Evolutionary conservation across 2,888 invertebrate genomes (phyloP).

Genomic region (Oscheius sp.): DNA sequence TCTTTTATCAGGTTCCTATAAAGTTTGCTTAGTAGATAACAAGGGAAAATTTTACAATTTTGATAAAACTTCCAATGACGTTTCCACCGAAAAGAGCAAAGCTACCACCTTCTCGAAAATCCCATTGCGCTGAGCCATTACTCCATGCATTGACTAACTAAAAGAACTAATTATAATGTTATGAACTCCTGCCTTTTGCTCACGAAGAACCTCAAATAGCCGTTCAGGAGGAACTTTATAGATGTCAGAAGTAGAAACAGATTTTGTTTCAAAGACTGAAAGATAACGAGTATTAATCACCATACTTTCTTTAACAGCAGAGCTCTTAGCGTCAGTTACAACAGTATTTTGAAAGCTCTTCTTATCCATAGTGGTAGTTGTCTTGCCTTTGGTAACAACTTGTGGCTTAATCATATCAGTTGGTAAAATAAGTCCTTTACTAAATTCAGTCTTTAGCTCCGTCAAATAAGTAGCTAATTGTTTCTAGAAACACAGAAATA

Average conservation of each 20-base stretch:
- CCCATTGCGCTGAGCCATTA: slow-evolving; percentile 83
- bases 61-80: slow-evolving; percentile 86
- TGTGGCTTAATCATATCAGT: slow-evolving; percentile 76
- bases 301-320: slow-evolving; percentile 2
- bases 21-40: not conserved
- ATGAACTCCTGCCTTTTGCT: slow-evolving; percentile 1
- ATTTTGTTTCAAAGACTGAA: slow-evolving; percentile 18
- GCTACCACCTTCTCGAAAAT: slow-evolving; percentile 83
- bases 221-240: slow-evolving; percentile 25
- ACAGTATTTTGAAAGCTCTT: slow-evolving; percentile 65
- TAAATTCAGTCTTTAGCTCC: slow-evolving; percentile 78
- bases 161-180: slow-evolving; percentile 29
- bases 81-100: slow-evolving; percentile 92
- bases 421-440: slow-evolving; percentile 88
- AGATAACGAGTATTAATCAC: not conserved
- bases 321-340: slow-evolving; percentile 34
- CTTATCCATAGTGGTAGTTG: slow-evolving; percentile 61
- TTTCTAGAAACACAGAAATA: slow-evolving; percentile 8
- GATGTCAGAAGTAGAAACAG: not conserved
- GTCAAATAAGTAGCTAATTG: slow-evolving; percentile 57
- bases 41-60: slow-evolving; percentile 76
- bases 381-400: slow-evolving; percentile 59
- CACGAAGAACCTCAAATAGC: slow-evolving; percentile 19
- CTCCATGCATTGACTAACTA: slow-evolving; percentile 87
- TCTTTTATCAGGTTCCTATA: slow-evolving; percentile 80